Conservation (phyloP, 1,140 invertebrate genomes). For the Chrysopa pallens region DNA sequence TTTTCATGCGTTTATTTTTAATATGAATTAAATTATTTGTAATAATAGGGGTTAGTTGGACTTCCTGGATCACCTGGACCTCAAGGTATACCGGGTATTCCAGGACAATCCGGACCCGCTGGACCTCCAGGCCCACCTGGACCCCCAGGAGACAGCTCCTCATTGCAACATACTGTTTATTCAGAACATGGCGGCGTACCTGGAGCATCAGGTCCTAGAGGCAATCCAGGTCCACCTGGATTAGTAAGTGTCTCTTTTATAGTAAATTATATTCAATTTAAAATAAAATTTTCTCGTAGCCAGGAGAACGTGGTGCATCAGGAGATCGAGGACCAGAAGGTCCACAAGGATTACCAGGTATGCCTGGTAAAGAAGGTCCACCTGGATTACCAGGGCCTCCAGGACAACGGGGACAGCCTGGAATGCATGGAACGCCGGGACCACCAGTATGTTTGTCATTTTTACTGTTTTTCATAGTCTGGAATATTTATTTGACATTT, state of each 20-base stretch:
- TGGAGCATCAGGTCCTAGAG: slow-evolving; percentile 18
- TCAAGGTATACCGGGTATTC: slow-evolving; percentile 15
- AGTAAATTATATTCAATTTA: neutral
- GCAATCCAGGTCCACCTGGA: slow-evolving; percentile 17
- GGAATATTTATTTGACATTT: neutral
- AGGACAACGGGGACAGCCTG: slow-evolving; percentile 21
- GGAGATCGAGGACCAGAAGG: slow-evolving; percentile 17
- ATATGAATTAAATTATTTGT: too few relatives aligned
- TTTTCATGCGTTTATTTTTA: too few relatives aligned
- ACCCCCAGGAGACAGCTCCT: slow-evolving; percentile 8
- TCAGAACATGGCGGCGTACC: slow-evolving; percentile 9
- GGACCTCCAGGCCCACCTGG: slow-evolving; percentile 17
- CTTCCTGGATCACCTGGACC: slow-evolving; percentile 15
- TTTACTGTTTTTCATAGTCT: neutral
- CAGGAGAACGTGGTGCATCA: slow-evolving; percentile 15
- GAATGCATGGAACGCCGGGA: slow-evolving; percentile 26
- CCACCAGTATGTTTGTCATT: slow-evolving; percentile 14
- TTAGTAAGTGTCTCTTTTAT: slow-evolving; percentile 10
- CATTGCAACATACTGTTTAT: slow-evolving; percentile 7
- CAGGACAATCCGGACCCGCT: neutral
- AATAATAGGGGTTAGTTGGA: slow-evolving; percentile 9
- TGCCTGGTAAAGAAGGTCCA: slow-evolving; percentile 22
- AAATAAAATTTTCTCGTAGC: slow-evolving; percentile 7
- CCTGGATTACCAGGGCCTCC: slow-evolving; percentile 17
- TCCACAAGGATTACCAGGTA: slow-evolving; percentile 21